These are phyloP conservation scores for Esperia sulphurella DNA, from an alignment of 2,888 invertebrate species.

Conservation along the genomic window DNA sequence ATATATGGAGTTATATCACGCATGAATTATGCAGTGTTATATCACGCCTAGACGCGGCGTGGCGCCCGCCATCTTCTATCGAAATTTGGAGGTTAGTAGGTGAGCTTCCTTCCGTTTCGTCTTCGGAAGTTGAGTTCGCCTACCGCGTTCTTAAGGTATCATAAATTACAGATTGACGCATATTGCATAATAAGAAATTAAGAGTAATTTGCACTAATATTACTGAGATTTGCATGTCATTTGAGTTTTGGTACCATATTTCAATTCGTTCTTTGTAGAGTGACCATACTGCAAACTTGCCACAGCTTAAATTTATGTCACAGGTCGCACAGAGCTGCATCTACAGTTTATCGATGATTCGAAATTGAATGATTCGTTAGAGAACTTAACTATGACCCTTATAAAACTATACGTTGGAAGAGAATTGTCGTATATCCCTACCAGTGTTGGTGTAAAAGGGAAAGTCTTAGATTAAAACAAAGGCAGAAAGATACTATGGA, in stretches of 20 bases:
- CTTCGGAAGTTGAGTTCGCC: not conserved
- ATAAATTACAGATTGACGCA: not conserved
- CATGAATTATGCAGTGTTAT: not conserved
- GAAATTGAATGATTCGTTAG: too few species aligned
- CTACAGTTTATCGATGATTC: too few species aligned
- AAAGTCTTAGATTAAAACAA: too few species aligned
- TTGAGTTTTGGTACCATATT: not conserved
- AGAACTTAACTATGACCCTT: too few species aligned
- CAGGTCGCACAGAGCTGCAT: too few species aligned
- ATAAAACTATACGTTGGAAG: too few species aligned
- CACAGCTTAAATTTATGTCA: too few species aligned
- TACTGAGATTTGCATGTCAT: not conserved
- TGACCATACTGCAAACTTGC: too few species aligned
- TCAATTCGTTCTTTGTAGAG: too few species aligned
- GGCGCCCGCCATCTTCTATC: not conserved
- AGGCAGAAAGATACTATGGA: too few species aligned
- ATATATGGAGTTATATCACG: not conserved
- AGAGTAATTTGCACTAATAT: not conserved
- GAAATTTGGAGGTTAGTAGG: not conserved
- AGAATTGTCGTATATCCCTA: too few species aligned
- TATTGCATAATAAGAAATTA: not conserved
- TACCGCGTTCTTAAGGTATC: not conserved
- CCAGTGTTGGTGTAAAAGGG: too few species aligned
- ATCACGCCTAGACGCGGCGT: not conserved
- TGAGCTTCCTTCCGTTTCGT: not conserved